Percentiles rank a stretch among this genome's conserved stretches.
These are phyloP conservation scores for Choristoneura fumiferana DNA, from an alignment of 1,140 invertebrate genomes.

Conservation along the genomic window DNA sequence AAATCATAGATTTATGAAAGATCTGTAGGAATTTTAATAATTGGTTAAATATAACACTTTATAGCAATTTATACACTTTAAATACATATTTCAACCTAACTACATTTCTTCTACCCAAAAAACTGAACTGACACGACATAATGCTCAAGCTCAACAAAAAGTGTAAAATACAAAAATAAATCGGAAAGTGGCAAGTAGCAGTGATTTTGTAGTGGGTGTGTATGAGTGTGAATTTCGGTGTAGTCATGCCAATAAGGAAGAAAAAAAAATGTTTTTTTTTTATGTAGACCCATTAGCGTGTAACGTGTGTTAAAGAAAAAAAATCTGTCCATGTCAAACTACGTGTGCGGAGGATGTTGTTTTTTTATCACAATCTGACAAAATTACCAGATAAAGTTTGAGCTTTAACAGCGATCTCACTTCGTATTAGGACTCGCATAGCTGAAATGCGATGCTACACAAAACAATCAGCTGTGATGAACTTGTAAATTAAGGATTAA, in stretches of 20 bases:
- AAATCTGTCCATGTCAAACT: background rate
- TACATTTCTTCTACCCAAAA: slow-evolving; percentile 12
- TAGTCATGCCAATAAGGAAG: slow-evolving; percentile 31
- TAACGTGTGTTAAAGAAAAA: slow-evolving; percentile 25
- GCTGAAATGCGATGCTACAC: background rate
- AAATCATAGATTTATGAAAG: too few species aligned
- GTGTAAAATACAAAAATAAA: slow-evolving; percentile 12
- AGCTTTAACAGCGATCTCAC: background rate
- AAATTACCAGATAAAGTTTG: background rate
- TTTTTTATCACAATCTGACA: background rate
- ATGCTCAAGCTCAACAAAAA: slow-evolving; percentile 19
- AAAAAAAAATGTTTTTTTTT: slow-evolving; percentile 12
- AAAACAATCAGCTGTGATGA: background rate
- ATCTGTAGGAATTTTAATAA: too few species aligned
- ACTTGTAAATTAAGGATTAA: background rate
- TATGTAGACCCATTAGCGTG: slow-evolving; percentile 61
- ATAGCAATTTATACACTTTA: background rate
- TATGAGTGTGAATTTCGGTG: slow-evolving; percentile 20
- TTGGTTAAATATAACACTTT: too few species aligned
- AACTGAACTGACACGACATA: slow-evolving; percentile 12
- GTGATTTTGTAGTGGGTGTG: slow-evolving; percentile 20
- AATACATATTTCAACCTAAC: slow-evolving; percentile 9
- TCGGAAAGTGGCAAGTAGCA: slow-evolving; percentile 20
- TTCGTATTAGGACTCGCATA: background rate
- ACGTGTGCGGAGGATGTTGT: background rate